phyloP scores from a whole-genome alignment of 2,888 invertebrate species.

The Dynastes maya region DNA sequence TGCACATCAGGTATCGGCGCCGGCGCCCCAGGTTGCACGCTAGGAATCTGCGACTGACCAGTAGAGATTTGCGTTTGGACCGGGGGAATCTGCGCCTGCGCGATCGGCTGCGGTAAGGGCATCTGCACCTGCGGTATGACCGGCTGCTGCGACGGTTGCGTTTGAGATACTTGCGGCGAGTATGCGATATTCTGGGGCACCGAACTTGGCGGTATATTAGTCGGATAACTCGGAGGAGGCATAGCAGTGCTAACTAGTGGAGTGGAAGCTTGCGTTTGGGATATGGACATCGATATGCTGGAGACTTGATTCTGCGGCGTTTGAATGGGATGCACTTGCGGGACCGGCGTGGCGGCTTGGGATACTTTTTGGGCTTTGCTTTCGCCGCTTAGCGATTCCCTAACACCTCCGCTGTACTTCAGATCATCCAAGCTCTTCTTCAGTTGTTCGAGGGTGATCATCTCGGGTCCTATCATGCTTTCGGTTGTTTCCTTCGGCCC shows the following conservation, averaged over 20 bases:
- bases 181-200: slow-evolving; percentile 41
- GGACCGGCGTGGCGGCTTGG: slow-evolving; percentile 49
- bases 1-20: background rate
- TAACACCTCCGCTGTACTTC: slow-evolving; percentile 63
- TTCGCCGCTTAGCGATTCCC: slow-evolving; percentile 54
- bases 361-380: slow-evolving; percentile 51
- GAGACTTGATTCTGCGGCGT: slow-evolving; percentile 51
- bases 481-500: slow-evolving; percentile 56
- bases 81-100: slow-evolving; percentile 50
- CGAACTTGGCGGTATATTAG: slow-evolving; percentile 19
- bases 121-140: slow-evolving; percentile 48
- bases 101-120: slow-evolving; percentile 45
- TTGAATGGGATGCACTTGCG: slow-evolving; percentile 49
- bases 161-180: slow-evolving; percentile 37
- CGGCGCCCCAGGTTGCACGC: too few species aligned
- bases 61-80: slow-evolving; percentile 47
- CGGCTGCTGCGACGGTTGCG: slow-evolving; percentile 25
- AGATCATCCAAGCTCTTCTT: slow-evolving; percentile 75
- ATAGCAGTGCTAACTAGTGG: slow-evolving; percentile 34
- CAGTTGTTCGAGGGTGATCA: slow-evolving; percentile 73
- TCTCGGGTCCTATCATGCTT: slow-evolving; percentile 68
- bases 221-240: slow-evolving; percentile 30
- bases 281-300: slow-evolving; percentile 46
- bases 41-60: background rate
- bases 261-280: slow-evolving; percentile 36